Conservation (phyloP, 2,888 invertebrate species). For the Diaphora mendica region DNA sequence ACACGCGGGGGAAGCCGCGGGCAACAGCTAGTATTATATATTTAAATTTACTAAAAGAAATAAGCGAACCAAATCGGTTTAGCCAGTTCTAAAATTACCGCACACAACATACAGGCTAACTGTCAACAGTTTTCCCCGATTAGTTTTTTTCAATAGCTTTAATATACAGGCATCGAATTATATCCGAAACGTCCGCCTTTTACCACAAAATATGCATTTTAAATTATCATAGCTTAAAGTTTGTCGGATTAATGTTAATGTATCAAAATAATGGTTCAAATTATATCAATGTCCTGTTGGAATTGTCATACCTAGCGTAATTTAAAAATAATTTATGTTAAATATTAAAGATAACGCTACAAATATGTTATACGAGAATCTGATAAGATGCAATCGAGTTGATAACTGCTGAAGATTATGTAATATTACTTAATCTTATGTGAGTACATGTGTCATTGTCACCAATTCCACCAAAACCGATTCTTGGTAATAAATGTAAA, state of each 20-base stretch:
- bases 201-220: background rate
- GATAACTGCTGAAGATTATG: slow-evolving; percentile 12
- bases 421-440: slow-evolving; percentile 13
- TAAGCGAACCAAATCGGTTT: no score
- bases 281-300: slow-evolving; percentile 44
- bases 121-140: no score
- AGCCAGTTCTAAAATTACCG: no score
- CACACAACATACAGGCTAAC: no score
- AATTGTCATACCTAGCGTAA: slow-evolving; percentile 47
- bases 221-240: background rate
- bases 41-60: no score
- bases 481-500: background rate
- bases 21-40: no score
- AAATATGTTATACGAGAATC: slow-evolving; percentile 11
- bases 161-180: no score
- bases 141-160: no score
- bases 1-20: no score
- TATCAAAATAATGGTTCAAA: slow-evolving; percentile 18
- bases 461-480: background rate
- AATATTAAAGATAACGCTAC: slow-evolving; percentile 22
- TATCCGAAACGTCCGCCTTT: background rate
- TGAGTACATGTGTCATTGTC: background rate
- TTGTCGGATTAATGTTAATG: no score
- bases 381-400: slow-evolving; percentile 15
- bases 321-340: slow-evolving; percentile 40